These are phyloP conservation scores for Rissa tridactyla DNA, from an alignment of 2,113 vertebrate species.

Conservation along the genomic window DNA sequence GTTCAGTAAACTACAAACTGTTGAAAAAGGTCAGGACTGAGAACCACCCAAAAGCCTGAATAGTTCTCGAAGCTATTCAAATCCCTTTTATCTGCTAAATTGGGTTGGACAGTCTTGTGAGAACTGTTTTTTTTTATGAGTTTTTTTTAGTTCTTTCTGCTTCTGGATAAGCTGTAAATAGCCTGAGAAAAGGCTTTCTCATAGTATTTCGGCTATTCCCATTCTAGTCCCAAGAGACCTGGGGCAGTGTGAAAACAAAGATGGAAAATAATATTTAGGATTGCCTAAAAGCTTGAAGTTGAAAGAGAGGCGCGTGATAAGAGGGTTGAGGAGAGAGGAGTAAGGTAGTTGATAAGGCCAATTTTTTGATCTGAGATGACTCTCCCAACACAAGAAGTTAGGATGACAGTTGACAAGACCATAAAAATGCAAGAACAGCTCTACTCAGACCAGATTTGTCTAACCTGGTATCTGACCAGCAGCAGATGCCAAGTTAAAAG, in stretches of 20 bases:
- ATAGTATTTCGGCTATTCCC: neutral
- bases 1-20: neutral
- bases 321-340: neutral
- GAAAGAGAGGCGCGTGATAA: neutral
- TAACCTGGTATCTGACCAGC: neutral
- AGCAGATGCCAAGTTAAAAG: neutral
- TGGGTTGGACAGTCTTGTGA: neutral
- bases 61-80: neutral
- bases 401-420: neutral
- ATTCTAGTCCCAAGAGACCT: neutral
- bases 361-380: neutral
- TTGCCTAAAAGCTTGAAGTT: neutral
- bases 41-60: neutral
- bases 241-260: slow-evolving; percentile 7
- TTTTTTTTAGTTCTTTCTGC: slow-evolving; percentile 3
- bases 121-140: neutral
- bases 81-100: neutral
- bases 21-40: neutral
- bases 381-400: neutral
- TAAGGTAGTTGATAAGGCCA: neutral
- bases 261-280: neutral
- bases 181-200: slow-evolving; percentile 40
- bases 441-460: neutral
- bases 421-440: neutral
- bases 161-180: slow-evolving; percentile 46